Evolutionary conservation across 1,140 invertebrate genomes (phyloP), one percentile per base, ranked within the genome.

Genomic region (Ceratosolen solmsi): DNA sequence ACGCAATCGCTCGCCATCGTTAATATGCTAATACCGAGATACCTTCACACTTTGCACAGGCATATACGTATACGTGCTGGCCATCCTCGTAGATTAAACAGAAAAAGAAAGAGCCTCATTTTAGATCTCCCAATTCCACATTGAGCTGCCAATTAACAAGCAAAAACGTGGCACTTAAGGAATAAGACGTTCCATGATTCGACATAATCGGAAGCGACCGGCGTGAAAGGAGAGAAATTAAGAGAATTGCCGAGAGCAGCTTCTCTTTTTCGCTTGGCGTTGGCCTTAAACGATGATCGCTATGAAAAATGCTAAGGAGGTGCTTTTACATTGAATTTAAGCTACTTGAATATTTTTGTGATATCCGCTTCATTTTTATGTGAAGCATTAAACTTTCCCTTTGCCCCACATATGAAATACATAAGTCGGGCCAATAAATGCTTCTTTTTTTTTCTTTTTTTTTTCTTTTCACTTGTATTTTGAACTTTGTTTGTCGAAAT

Each of bases 281-380:
- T 30, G 13, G 20, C 5, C 84, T 86, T 84, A 84, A 84, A 79
- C 74, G 68, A 51, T 76, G 68, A 80, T 79, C 46, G 78, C 83
- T 85, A 84, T 85, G 85, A 86, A 83, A 79, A 84, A 88, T 86
- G 87, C 73, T 85, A 87, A 86, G 87, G 87, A 25, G 25, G n/a
- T 9, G 13, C 5, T 22, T 60, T 58, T 58, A 30, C 58, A 60
- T 85, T 87, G 82, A 84, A 85, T 70, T 73, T 73, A 73, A 73
- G 71, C 46, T 73, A 33, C 49, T 54, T 15, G 27, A 73, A 33
- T 27, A 25, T 73, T 30, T 30, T 30, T 60, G n/a, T 25, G 25
- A 60, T 30, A 25, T 60, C 25, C 58, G 25, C 11, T 30, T 60
- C 25, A 1, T 60, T 60, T 60, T 30, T 60, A 27, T n/a, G n/a